Evolutionary conservation across 2,113 vertebrate genomes (phyloP), one percentile per base, ranked within the genome.

Genomic region (Psilopogon haemacephalus): DNA sequence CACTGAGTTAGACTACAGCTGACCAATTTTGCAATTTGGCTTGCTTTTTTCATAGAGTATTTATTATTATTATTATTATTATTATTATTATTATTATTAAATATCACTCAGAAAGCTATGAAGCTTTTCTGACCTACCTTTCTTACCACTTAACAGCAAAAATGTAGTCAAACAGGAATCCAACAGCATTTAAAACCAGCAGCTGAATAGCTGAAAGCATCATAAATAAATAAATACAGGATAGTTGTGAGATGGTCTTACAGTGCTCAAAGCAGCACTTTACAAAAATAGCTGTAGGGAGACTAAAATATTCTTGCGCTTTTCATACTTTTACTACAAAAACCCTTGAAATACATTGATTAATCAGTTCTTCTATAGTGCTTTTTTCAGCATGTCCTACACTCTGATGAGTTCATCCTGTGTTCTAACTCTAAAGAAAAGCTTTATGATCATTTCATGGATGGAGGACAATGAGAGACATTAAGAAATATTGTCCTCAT

Each of bases 221-320:
- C 84, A 79, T 91, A 65, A 94, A 91, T 89, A 95, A 95, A 75
- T 69, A 85, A 90, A 74, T 3, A 75, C n/a, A 54, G 21, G 90
- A 50, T 3, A 46, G 15, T 81, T n/a, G 27, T 46, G 24, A 4
- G 2, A 28, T 14, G 40, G 23, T 38, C 48, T 78, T 54, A 9
- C 9, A 78, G 58, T 14, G 18, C 48, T 84, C 58, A 75, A 52
- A 93, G 69, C 16, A 79, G 54, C 64, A 63, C 26, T 40, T 86
- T 14, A 50, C 12, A 62, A 56, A 40, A 71, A 19, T 3, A 24
- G 42, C 17, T 80, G 24, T 19, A 75, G 20, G 72, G 52, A 92
- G 32, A 89, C 35, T 37, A 54, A 84, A 82, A 84, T 17, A 82
- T n/a, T 73, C 26, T 82, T 76, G 20, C 6, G 60, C 50, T 67